These are phyloP conservation scores for Zaprionus lineosus DNA, from an alignment of 2,888 invertebrate species.

Conservation along the genomic window DNA sequence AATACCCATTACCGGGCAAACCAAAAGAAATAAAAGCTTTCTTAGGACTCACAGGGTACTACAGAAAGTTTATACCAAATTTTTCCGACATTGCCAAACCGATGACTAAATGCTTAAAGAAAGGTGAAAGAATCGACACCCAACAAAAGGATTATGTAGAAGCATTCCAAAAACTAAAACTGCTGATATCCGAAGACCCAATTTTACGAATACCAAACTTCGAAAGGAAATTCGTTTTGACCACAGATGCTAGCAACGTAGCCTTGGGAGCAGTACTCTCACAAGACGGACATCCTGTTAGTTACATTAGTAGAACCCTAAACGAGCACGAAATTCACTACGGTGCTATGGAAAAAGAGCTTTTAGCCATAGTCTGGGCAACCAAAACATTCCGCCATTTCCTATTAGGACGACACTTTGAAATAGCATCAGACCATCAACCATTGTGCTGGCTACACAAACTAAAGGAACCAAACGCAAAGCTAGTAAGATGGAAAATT, in stretches of 20 bases:
- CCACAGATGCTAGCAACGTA: no score
- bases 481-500: constrained; percentile 7
- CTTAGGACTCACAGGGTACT: no score
- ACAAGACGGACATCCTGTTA: no score
- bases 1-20: no score
- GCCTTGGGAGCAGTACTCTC: no score
- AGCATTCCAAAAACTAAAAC: not conserved
- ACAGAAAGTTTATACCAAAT: not conserved
- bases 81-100: not conserved
- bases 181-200: not conserved
- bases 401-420: constrained; percentile 1
- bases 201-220: not conserved
- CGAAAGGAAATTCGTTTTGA: no score
- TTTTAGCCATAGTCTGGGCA: constrained; percentile 7
- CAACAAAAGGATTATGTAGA: not conserved
- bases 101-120: not conserved
- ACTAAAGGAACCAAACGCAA: constrained; percentile 6
- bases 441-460: constrained; percentile 14
- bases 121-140: not conserved
- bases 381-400: constrained; percentile 6
- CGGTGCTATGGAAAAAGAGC: constrained; percentile 8
- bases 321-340: constrained; percentile 1
- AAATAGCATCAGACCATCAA: constrained; percentile 7
- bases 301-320: not conserved
- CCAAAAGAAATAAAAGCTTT: no score